A percentile compares a stretch with the other conserved stretches of the same genome.
Conservation (phyloP, 2,888 invertebrate species). For the Agrilus cyanescens region DNA sequence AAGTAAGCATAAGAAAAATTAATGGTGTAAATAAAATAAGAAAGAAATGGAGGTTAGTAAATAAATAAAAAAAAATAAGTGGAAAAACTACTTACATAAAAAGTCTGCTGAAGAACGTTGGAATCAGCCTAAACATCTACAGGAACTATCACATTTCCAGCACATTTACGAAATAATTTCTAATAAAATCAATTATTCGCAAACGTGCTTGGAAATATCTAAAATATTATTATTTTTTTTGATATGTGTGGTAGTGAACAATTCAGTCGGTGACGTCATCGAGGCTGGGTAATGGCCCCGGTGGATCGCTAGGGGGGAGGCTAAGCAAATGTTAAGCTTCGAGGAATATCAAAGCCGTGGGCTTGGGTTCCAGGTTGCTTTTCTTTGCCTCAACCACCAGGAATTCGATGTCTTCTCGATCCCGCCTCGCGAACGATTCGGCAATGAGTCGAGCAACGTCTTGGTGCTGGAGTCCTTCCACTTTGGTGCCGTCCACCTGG, state of each 20-base stretch:
- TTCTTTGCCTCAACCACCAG: slow-evolving; percentile 87
- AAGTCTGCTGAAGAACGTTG: too few relatives aligned
- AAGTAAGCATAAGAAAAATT: too few relatives aligned
- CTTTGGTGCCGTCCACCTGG: slow-evolving; percentile 67
- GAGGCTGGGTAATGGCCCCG: slow-evolving; percentile 49
- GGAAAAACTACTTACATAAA: too few relatives aligned
- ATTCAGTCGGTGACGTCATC: slow-evolving; percentile 51
- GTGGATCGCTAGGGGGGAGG: slow-evolving; percentile 72
- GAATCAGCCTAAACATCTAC: slow-evolving; percentile 8
- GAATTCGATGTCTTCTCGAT: slow-evolving; percentile 83
- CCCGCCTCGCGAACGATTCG: slow-evolving; percentile 82
- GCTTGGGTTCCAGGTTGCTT: slow-evolving; percentile 83
- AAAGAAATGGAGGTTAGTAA: too few relatives aligned
- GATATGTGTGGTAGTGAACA: slow-evolving; percentile 26
- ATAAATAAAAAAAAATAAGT: not conserved
- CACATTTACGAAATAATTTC: slow-evolving; percentile 4
- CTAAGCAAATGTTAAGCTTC: slow-evolving; percentile 87
- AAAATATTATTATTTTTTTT: slow-evolving; percentile 8
- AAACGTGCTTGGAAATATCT: slow-evolving; percentile 9
- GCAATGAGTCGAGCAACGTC: slow-evolving; percentile 88
- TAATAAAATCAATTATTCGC: not conserved
- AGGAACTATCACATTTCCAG: slow-evolving; percentile 12
- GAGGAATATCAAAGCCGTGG: slow-evolving; percentile 79
- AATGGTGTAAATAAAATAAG: too few relatives aligned
- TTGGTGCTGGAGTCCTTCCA: slow-evolving; percentile 73